Conservation (phyloP, 1,140 invertebrate genomes). For the Contarinia nasturtii region DNA sequence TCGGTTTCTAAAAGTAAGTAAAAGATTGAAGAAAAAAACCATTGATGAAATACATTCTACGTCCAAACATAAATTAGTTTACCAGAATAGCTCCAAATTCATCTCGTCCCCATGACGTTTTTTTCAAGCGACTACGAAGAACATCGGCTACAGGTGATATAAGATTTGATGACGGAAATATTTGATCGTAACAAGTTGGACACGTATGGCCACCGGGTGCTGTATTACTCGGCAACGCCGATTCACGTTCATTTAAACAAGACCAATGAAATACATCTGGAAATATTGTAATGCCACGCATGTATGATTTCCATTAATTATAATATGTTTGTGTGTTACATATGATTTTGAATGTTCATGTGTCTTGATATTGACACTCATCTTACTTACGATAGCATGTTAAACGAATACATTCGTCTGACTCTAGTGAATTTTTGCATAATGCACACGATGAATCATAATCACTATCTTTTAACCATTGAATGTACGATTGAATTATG, state of each 20-base stretch:
- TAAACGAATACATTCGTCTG: constrained; percentile 72
- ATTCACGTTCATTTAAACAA: constrained; percentile 20
- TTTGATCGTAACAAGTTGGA: constrained; percentile 15
- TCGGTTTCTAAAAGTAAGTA: not conserved
- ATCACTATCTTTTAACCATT: constrained; percentile 94
- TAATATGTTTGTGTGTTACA: not conserved
- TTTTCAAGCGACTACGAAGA: constrained; percentile 13
- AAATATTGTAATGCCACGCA: constrained; percentile 1
- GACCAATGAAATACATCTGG: constrained; percentile 22
- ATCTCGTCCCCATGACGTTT: constrained; percentile 23
- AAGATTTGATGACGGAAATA: constrained; percentile 20
- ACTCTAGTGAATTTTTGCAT: constrained; percentile 57
- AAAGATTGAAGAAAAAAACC: not conserved
- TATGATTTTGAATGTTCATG: too few relatives aligned
- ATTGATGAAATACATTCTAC: not conserved
- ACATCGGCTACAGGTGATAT: constrained; percentile 21
- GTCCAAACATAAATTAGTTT: constrained; percentile 2
- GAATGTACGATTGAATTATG: constrained; percentile 90
- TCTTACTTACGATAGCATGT: constrained; percentile 58
- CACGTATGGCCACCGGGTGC: constrained; percentile 19
- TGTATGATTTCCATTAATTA: not conserved
- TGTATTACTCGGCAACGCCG: constrained; percentile 18
- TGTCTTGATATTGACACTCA: not conserved
- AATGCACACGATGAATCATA: constrained; percentile 81
- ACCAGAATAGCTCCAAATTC: constrained; percentile 20